Base-by-base conservation (phyloP, 1,140 invertebrate species). In the Drosophila eugracilis region DNA sequence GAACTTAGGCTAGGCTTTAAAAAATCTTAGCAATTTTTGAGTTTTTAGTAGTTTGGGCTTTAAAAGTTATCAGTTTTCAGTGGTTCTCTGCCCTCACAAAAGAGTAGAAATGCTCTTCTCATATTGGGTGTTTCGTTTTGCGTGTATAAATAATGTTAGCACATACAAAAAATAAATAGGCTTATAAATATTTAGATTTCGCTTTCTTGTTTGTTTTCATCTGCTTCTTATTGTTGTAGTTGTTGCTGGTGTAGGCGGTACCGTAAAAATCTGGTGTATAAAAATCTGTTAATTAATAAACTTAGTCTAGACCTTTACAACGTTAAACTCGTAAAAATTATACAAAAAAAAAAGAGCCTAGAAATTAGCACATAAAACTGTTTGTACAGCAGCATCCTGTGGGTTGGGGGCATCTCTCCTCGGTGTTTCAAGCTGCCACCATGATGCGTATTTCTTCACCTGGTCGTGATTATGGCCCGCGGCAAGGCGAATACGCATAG, bases 141-240 rank as follows among this genome's bases (percentile, higher is more conserved):
- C 72, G 60, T 73, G 60, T 84, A 85, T 79, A 88, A 86, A 86
- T 86, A 75, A 75, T 75, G 71, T 75, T 75, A 66, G 60, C 72
- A 86, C 78, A 81, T 81, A 71, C 65, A 70, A 86, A 88, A 75
- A 86, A 86, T 86, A 86, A 86, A 86, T 88, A 86, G 77, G 47
- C 81, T 86, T 88, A 86, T 47, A 88, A 60, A 70, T 75, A 74
- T 72, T 79, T 77, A 77, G 73, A 84, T 86, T 86, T 84, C 76
- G 76, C 41, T 69, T 84, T 55, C 74, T 66, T 39, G 14, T 41
- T 76, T 47, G 15, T 58, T 58, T 24, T 30, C 4, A 34, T 63
- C n/a, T 30, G 3, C 10, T 12, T 10, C 9, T 6, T 28, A 2
- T 28, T 39, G 47, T 47, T 45, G 17, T 53, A 44, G 30, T 44